A percentile compares a stretch with the other conserved stretches of the same genome.
These are phyloP conservation scores for Phaethon lepturus DNA, from an alignment of 2,113 vertebrate species.

Conservation along the genomic window DNA sequence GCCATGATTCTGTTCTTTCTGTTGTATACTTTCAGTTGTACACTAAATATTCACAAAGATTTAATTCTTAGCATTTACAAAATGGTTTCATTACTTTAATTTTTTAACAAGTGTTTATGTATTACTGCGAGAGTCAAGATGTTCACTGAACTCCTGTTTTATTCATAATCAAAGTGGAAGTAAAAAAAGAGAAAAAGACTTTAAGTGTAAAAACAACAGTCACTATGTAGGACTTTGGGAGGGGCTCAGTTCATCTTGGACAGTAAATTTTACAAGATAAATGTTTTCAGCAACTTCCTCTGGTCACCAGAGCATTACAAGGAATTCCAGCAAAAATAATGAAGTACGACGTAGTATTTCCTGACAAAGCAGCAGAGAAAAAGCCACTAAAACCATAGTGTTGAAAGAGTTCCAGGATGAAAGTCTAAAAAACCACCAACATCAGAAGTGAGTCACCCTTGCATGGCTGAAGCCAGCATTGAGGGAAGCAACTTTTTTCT, in stretches of 20 bases:
- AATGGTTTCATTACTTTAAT: background rate
- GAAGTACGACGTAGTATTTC: background rate
- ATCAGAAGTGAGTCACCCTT: background rate
- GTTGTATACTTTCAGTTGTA: background rate
- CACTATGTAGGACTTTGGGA: fast-evolving
- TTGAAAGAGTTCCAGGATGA: background rate
- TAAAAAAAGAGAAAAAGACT: background rate
- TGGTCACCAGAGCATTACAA: background rate
- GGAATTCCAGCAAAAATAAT: conserved; percentile 30
- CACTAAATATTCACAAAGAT: background rate
- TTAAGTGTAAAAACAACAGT: background rate
- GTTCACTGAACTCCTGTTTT: background rate
- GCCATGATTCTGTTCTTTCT: background rate
- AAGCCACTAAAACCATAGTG: background rate
- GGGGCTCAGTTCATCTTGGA: background rate
- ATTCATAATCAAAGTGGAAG: background rate
- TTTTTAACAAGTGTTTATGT: background rate
- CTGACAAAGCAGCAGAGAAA: conserved; percentile 9
- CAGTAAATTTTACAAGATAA: background rate
- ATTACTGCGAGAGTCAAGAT: background rate
- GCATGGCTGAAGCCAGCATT: background rate
- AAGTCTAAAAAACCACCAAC: background rate
- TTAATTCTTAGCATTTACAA: background rate
- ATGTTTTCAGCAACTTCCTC: background rate
- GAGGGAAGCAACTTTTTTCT: background rate